phyloP scores from a whole-genome alignment of 2,888 invertebrate genomes.

The Linnaemya tessellans region DNA sequence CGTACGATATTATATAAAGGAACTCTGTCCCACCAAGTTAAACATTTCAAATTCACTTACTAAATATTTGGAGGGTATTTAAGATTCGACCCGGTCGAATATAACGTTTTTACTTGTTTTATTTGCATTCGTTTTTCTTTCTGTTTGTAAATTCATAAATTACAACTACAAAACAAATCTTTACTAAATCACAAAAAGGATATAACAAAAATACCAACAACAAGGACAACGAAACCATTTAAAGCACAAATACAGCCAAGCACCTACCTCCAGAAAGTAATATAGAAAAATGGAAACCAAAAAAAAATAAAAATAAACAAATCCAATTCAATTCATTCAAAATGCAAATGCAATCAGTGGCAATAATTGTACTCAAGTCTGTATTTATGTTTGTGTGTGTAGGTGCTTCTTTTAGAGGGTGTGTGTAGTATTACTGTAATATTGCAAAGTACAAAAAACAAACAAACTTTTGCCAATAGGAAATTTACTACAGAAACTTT shows the following conservation, averaged over 20 bases:
- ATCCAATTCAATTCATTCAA: slow-evolving; percentile 72
- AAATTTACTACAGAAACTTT: slow-evolving; percentile 31
- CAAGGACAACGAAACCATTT: slow-evolving; percentile 26
- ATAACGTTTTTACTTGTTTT: no score
- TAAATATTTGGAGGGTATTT: no score
- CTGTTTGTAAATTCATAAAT: slow-evolving; percentile 66
- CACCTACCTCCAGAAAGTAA: slow-evolving; percentile 35
- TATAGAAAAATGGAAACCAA: background rate
- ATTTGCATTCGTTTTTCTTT: slow-evolving; percentile 37
- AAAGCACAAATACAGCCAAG: slow-evolving; percentile 37
- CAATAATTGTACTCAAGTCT: slow-evolving; percentile 68
- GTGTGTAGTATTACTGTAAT: slow-evolving; percentile 23
- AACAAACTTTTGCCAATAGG: slow-evolving; percentile 26
- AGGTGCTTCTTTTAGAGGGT: slow-evolving; percentile 4
- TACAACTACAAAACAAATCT: slow-evolving; percentile 58
- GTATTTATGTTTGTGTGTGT: slow-evolving; percentile 1
- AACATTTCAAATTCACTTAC: no score
- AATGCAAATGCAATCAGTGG: slow-evolving; percentile 74
- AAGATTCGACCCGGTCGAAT: no score
- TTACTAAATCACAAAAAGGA: slow-evolving; percentile 52
- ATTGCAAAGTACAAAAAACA: slow-evolving; percentile 16
- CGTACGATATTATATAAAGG: no score
- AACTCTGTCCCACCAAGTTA: no score
- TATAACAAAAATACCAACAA: slow-evolving; percentile 34
- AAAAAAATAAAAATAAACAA: slow-evolving; percentile 58